Base-by-base conservation (phyloP, 35 echinoderm and acorn worm genomes). In the Amphiura filiformis region DNA sequence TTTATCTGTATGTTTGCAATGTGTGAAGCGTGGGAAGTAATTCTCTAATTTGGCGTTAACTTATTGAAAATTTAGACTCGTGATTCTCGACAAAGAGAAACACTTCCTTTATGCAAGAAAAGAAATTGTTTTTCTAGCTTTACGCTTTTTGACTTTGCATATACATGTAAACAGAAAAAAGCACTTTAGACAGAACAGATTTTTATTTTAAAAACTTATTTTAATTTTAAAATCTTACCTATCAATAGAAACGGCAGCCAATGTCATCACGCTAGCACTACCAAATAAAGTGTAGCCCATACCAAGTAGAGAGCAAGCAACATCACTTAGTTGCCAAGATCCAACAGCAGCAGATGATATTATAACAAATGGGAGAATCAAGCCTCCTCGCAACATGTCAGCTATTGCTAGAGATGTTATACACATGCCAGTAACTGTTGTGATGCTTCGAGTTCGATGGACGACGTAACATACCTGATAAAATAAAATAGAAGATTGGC, bases 401-500 rank as follows among this genome's bases (percentile, higher is more conserved):
- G 94, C 94, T 22, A 97, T 64, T 34, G 94, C 87, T 31, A 97
- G 85, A 37, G 94, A 97, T 57, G 94, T 85, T 49, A 97, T 97
- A 38, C 94, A 93, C 94, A 97, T 97, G 38, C 94, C 94, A 20
- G 94, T 97, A 5, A 92, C 94, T 18, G 91, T 97, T 82, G 87
- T 89, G 42, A 97, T 90, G 34, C 94, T 97, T 32, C 83, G 87
- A 32, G 94, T 97, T 33, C 91, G 90, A 39, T 97, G 87, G 13
- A 97, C 87, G 0, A 97, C 94, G 87, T 97, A 97, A 86, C 94
- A 97, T 31, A 97, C 91, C 94, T 97, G 87, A 7, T 20, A 39
- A 44, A 39, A 78, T 32, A 81, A 57, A 89, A 31, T 78, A 15
- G 44, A n/a, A n/a, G n/a, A n/a, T n/a, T n/a, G n/a, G n/a, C n/a